Conservation (phyloP, 2,797 vertebrate species). For the Channallabes apus region DNA sequence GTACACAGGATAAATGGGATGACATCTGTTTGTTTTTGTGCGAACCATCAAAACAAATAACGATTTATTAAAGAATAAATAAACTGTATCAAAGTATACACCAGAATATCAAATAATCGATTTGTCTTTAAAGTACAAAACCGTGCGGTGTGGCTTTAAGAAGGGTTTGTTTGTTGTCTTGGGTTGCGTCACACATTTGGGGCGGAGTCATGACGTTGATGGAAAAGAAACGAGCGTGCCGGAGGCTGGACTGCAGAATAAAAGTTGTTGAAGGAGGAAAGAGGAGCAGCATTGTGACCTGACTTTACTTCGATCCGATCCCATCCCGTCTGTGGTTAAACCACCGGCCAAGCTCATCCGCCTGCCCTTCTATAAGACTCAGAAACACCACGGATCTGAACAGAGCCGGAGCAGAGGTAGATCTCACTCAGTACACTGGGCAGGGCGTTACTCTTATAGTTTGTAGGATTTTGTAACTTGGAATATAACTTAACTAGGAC, state of each 20-base stretch:
- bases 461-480: neutral
- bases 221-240: slow-evolving; percentile 62
- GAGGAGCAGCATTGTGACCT: neutral
- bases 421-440: neutral
- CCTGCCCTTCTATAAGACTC: neutral
- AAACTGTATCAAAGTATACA: neutral
- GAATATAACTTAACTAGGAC: neutral
- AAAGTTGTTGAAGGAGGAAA: slow-evolving; percentile 62
- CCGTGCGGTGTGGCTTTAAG: slow-evolving; percentile 56
- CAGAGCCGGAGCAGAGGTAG: slow-evolving; percentile 22
- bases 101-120: neutral
- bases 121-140: neutral
- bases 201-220: slow-evolving; percentile 68
- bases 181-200: slow-evolving; percentile 53
- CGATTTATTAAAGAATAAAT: neutral
- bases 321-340: neutral
- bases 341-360: neutral
- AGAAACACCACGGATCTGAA: slow-evolving; percentile 7
- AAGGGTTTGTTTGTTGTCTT: slow-evolving; percentile 60
- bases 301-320: neutral
- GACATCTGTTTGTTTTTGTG: neutral
- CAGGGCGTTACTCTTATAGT: neutral
- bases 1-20: neutral
- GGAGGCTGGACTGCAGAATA: slow-evolving; percentile 61
- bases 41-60: neutral